Conservation (phyloP, 2,797 vertebrate genomes). For the Melanotaenia boesemani region DNA sequence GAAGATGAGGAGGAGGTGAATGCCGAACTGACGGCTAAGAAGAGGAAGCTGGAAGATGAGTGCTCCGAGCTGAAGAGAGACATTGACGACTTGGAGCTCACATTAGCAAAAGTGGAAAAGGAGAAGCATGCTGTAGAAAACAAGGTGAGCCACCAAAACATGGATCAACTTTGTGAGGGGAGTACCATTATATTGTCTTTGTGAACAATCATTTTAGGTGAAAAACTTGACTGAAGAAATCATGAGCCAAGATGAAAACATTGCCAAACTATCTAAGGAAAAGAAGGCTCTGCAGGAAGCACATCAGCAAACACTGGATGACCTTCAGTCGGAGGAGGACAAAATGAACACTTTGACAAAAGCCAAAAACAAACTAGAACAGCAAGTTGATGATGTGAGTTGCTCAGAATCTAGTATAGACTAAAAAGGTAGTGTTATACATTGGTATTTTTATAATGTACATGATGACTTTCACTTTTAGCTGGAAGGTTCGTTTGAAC, state of each 20-base stretch:
- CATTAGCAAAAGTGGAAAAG: slow-evolving; percentile 70
- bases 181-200: neutral
- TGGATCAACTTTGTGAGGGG: neutral
- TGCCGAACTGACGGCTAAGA: too few relatives aligned
- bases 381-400: slow-evolving; percentile 88
- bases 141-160: slow-evolving; percentile 34
- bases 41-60: too few relatives aligned
- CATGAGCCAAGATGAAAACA: slow-evolving; percentile 81
- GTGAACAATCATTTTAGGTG: slow-evolving; percentile 67
- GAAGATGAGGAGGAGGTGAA: slow-evolving; percentile 29
- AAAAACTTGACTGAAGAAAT: slow-evolving; percentile 88
- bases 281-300: slow-evolving; percentile 82
- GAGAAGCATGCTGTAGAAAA: slow-evolving; percentile 74
- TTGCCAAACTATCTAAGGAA: slow-evolving; percentile 82
- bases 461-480: slow-evolving; percentile 33
- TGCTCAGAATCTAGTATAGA: rapidly evolving
- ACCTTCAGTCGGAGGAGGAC: slow-evolving; percentile 87
- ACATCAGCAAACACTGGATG: slow-evolving; percentile 83
- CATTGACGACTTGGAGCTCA: slow-evolving; percentile 52
- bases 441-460: neutral
- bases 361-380: slow-evolving; percentile 68
- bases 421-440: rapidly evolving
- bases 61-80: too few relatives aligned
- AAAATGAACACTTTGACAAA: slow-evolving; percentile 83
- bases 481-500: slow-evolving; percentile 85